A percentile compares a stretch with the other conserved stretches of the same genome.
Conservation (phyloP, 2,797 vertebrate genomes). For the Falco naumanni region DNA sequence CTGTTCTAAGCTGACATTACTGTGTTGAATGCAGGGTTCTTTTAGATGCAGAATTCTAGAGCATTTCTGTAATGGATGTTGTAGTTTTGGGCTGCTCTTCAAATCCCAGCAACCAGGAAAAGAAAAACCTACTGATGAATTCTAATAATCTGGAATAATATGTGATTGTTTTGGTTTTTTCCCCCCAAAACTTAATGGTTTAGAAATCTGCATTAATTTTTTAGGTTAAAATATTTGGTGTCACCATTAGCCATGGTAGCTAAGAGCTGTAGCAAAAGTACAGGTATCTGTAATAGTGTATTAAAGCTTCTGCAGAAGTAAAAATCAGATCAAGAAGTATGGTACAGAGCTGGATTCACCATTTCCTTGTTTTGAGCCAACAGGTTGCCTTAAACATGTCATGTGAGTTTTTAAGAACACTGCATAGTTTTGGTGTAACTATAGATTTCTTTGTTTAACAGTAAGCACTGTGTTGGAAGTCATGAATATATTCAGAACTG, state of each 20-base stretch:
- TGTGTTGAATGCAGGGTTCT: not conserved
- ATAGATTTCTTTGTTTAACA: conserved; percentile 66
- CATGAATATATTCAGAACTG: conserved; percentile 98
- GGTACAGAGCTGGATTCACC: not conserved
- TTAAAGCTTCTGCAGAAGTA: not conserved
- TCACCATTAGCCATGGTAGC: not conserved
- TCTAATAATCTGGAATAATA: not conserved
- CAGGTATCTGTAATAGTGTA: not conserved
- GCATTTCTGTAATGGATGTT: not conserved
- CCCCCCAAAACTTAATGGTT: not conserved
- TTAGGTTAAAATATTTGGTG: not conserved
- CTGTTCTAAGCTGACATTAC: not conserved
- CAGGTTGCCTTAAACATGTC: not conserved
- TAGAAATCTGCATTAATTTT: not conserved
- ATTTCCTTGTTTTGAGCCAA: not conserved
- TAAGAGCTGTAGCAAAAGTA: not conserved
- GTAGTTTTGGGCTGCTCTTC: not conserved
- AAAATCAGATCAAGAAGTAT: not conserved
- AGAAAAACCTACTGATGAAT: not conserved
- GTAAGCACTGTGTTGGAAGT: conserved; percentile 94
- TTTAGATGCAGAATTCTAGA: not conserved
- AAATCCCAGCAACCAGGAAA: not conserved
- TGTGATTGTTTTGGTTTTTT: not conserved
- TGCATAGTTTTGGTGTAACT: not conserved
- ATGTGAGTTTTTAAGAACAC: not conserved